phyloP scores from a whole-genome alignment of 1,140 invertebrate species.

The Plodia interpunctella region DNA sequence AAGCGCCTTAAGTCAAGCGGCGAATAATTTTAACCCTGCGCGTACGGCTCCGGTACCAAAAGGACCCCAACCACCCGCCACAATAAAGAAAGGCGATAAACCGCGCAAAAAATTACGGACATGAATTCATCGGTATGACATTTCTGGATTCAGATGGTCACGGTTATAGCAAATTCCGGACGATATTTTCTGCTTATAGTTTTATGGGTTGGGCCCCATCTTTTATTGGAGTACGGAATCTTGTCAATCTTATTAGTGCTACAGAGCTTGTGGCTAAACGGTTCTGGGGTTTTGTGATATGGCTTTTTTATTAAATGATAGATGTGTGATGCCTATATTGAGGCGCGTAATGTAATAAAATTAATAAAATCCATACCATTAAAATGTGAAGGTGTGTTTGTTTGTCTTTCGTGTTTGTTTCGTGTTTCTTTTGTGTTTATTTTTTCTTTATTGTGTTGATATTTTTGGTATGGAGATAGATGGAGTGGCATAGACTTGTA shows the following conservation, averaged over 20 bases:
- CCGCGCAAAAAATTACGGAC: conserved; percentile 60
- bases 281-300: conserved; percentile 3
- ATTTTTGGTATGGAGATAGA: no score
- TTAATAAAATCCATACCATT: no score
- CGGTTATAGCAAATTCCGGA: conserved; percentile 60
- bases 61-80: conserved; percentile 28
- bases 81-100: conserved; percentile 74
- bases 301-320: not conserved
- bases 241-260: conserved; percentile 64
- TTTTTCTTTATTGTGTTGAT: no score
- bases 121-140: conserved; percentile 76
- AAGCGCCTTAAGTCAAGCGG: no score
- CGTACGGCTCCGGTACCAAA: not conserved
- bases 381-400: no score
- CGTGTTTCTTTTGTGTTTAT: no score
- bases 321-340: not conserved
- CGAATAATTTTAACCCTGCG: no score
- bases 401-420: no score
- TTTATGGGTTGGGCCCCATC: conserved; percentile 64
- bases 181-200: conserved; percentile 71
- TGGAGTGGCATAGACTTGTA: no score
- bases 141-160: conserved; percentile 63
- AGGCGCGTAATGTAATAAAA: no score
- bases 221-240: conserved; percentile 66
- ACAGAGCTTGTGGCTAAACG: not conserved